phyloP scores from a whole-genome alignment of 1,140 invertebrate species.

The Melanaphis sacchari region DNA sequence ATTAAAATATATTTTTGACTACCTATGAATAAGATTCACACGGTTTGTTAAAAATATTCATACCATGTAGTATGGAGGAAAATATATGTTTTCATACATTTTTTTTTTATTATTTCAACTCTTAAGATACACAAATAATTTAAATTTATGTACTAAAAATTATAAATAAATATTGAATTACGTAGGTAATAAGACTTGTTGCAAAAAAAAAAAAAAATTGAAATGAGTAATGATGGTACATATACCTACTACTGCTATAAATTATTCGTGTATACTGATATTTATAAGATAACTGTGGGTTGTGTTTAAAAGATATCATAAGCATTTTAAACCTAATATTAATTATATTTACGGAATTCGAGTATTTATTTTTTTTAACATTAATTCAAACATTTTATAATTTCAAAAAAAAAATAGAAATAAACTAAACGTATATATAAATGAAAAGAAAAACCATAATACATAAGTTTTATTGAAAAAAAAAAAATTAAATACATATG shows the following conservation, averaged over 20 bases:
- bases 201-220: not conserved
- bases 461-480: no score
- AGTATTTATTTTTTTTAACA: no score
- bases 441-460: no score
- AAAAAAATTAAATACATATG: no score
- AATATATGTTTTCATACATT: not conserved
- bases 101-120: not conserved
- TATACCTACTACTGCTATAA: not conserved
- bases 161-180: not conserved
- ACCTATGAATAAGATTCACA: not conserved
- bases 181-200: not conserved
- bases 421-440: no score
- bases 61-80: not conserved
- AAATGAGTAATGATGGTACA: not conserved
- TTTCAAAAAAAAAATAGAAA: no score
- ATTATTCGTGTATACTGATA: not conserved
- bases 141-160: not conserved
- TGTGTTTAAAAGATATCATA: not conserved
- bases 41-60: not conserved
- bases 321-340: no score
- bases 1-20: slow-evolving; percentile 12
- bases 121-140: not conserved
- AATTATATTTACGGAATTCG: no score
- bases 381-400: no score
- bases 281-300: not conserved